Evolutionary conservation across 2,113 vertebrate genomes (phyloP), one percentile per base, ranked within the genome.

Genomic region (Saiga tatarica): DNA sequence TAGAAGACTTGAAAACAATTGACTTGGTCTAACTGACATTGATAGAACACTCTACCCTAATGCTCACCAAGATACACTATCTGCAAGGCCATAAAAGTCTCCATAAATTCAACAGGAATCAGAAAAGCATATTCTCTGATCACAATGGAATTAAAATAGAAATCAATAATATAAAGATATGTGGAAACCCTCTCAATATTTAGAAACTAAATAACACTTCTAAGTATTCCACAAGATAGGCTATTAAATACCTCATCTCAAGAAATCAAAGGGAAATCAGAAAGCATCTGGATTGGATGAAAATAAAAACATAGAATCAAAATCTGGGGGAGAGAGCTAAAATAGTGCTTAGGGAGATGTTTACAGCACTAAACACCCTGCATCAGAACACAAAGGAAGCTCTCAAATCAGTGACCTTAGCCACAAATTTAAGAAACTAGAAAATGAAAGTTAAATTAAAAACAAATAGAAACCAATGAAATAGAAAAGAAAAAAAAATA

Each of bases 241-340:
- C 45, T 93, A 78, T 57, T 74, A 87, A 94, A 86, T 9, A 78
- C 50, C 3, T 36, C 53, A 83, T 64, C 60, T 76, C 64, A 84
- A 94, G 36, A 91, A 94, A 95, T 89, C 74, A 96, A 28, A 97
- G 60, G 45, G 47, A 39, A 52, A 90, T 52, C 23, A 92, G 59
- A 89, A 88, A 92, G 30, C 10, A 60, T 71, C 71, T 88, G n/a
- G 91, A 64, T 1, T 23, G 67, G 64, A 93, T 83, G 30, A 94
- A 94, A 95, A 93, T 79, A 89, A 97, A 87, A 95, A 59, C 14
- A 74, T 2, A 90, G 59, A 26, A 45, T 94, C 16, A 74, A 86
- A 85, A 93, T 57, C 55, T 64, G 39, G 39, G 21, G n/a, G 33
- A 59, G 25, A 14, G 15, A 90, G 45, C 79, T 92, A 88, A 30